Conservation (phyloP, 2,888 invertebrate species). For the Epinotia nisella region DNA sequence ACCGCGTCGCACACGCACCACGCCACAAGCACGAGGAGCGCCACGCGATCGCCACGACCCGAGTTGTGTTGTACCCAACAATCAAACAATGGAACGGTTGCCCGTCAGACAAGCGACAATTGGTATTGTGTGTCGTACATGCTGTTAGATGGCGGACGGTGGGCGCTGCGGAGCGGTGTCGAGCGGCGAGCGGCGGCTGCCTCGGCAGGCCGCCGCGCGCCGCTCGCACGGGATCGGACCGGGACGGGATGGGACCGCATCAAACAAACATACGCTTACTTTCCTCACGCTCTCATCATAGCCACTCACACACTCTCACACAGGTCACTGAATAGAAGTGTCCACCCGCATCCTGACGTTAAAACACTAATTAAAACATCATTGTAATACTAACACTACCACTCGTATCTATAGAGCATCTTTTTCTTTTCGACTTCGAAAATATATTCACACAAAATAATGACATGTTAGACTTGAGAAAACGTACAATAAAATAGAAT, state of each 20-base stretch:
- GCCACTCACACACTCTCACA: constrained; percentile 61
- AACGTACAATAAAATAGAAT: constrained; percentile 66
- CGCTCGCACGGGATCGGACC: constrained; percentile 55
- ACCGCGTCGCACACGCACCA: constrained; percentile 59
- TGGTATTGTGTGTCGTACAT: constrained; percentile 84
- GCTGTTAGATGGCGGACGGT: constrained; percentile 81
- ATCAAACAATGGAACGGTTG: constrained; percentile 86
- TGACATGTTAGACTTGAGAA: constrained; percentile 69
- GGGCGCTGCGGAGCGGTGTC: constrained; percentile 62
- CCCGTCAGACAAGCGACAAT: constrained; percentile 86
- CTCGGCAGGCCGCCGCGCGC: constrained; percentile 59
- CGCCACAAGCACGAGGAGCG: constrained; percentile 70
- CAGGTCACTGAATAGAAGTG: constrained; percentile 66
- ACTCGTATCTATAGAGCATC: constrained; percentile 53
- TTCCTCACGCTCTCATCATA: constrained; percentile 55
- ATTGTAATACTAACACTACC: constrained; percentile 62
- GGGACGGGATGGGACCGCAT: constrained; percentile 53
- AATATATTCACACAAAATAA: constrained; percentile 70
- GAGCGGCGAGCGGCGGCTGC: constrained; percentile 64
- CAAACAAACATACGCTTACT: constrained; percentile 48
- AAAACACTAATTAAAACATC: constrained; percentile 38
- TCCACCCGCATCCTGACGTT: constrained; percentile 74
- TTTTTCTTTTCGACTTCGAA: constrained; percentile 61
- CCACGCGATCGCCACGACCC: constrained; percentile 84
- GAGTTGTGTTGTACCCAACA: constrained; percentile 86